A percentile compares a stretch with the other conserved stretches of the same genome.
Conservation (phyloP, 1,140 invertebrate genomes). For the Macrotrachela quadricornifera region DNA sequence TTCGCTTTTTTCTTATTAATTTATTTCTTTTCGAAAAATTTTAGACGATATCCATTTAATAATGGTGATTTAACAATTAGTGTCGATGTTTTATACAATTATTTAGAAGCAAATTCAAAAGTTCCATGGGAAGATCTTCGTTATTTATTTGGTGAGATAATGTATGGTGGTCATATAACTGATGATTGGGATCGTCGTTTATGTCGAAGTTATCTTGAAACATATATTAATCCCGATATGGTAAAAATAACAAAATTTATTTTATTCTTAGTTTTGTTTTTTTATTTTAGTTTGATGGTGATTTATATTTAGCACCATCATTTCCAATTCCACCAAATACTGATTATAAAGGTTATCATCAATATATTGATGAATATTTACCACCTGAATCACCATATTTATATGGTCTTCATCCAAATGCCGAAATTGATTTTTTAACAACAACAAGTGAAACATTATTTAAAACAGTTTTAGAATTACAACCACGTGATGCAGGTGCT, state of each 20-base stretch:
- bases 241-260: slow-evolving; percentile 29
- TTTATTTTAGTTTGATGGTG: slow-evolving; percentile 53
- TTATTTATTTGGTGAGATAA: slow-evolving; percentile 84
- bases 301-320: slow-evolving; percentile 64
- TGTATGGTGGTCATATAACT: slow-evolving; percentile 92
- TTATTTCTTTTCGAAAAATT: slow-evolving; percentile 17
- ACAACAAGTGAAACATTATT: slow-evolving; percentile 73
- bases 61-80: slow-evolving; percentile 74
- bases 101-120: slow-evolving; percentile 42
- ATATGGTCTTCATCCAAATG: slow-evolving; percentile 83
- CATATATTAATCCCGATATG: slow-evolving; percentile 69
- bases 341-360: slow-evolving; percentile 70
- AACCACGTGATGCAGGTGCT: slow-evolving; percentile 63
- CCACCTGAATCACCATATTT: slow-evolving; percentile 71
- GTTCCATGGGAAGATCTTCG: slow-evolving; percentile 56
- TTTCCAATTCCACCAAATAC: slow-evolving; percentile 70
- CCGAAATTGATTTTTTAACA: slow-evolving; percentile 80
- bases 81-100: slow-evolving; percentile 77
- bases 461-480: slow-evolving; percentile 79
- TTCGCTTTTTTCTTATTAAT: slow-evolving; percentile 36
- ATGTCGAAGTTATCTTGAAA: slow-evolving; percentile 72
- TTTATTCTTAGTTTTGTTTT: neutral
- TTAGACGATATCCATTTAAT: slow-evolving; percentile 46
- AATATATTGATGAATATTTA: slow-evolving; percentile 72
- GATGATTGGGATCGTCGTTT: slow-evolving; percentile 81